Evolutionary conservation across 23 tunicate species (phyloP).

Genomic region (Diplosoma virens): DNA sequence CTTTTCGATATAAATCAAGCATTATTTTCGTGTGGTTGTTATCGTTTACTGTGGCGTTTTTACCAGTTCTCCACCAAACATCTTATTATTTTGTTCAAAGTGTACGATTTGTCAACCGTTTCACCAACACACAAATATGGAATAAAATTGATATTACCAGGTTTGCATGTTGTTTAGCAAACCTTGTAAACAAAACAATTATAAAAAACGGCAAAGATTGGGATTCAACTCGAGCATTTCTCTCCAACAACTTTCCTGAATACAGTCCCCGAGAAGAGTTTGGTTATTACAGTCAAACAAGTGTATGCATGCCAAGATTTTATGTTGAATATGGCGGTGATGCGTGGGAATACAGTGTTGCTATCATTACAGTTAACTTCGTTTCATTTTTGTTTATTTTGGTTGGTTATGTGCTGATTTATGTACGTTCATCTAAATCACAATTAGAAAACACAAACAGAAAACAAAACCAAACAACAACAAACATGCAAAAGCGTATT

Average conservation of each 20-base stretch:
- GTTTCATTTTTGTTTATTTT: constrained; percentile 19
- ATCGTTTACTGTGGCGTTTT: neutral
- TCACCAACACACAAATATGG: neutral
- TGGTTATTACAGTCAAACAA: constrained; percentile 6
- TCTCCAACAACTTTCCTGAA: neutral
- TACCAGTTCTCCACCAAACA: neutral
- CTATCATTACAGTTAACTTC: constrained; percentile 5
- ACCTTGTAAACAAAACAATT: neutral
- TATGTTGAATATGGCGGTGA: neutral
- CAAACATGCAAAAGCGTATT: constrained; percentile 34
- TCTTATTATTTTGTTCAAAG: neutral
- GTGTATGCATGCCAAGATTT: constrained; percentile 25
- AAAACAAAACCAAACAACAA: too few species aligned
- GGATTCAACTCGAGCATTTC: neutral
- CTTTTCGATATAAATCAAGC: too few species aligned
- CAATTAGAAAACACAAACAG: constrained; percentile 1
- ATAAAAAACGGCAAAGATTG: neutral
- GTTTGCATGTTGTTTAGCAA: neutral
- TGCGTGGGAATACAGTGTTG: neutral
- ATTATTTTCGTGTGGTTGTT: neutral
- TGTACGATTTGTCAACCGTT: neutral
- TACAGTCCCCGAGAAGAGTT: neutral
- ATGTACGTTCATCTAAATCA: neutral
- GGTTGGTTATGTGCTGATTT: neutral
- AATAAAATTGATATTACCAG: neutral